phyloP scores from a whole-genome alignment of 2,113 vertebrate species.

The Camelus bactrianus region DNA sequence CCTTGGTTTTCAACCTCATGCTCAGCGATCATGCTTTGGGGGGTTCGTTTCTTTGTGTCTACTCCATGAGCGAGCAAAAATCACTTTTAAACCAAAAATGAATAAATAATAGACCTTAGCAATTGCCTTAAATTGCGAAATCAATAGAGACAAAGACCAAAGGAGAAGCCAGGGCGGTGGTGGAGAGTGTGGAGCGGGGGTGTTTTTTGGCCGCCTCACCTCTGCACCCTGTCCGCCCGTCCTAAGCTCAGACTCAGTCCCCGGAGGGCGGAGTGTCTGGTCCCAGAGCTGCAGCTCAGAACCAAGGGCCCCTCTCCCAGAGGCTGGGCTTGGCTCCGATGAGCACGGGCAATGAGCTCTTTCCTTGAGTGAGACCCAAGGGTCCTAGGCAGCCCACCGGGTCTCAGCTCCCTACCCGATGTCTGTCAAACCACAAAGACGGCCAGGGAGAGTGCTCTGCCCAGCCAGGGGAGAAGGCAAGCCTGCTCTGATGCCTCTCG shows the following conservation, averaged over 20 bases:
- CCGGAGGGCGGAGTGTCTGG: too few species aligned
- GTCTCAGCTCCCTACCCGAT: not conserved
- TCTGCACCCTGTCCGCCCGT: not conserved
- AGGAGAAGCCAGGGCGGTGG: not conserved
- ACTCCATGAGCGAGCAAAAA: not conserved
- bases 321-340: not conserved
- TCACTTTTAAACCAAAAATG: not conserved
- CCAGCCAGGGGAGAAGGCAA: not conserved
- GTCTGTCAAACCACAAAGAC: not conserved
- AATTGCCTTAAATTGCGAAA: not conserved
- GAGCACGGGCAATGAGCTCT: not conserved
- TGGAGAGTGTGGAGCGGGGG: too few species aligned
- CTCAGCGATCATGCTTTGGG: not conserved
- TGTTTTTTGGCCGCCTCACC: too few species aligned
- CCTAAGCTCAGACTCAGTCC: too few species aligned
- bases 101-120: not conserved
- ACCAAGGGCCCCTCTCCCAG: not conserved
- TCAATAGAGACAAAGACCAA: not conserved
- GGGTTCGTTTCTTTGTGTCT: not conserved
- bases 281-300: too few species aligned
- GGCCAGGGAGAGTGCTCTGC: not conserved
- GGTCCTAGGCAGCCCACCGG: not conserved
- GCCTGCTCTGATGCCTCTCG: not conserved
- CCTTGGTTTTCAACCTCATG: not conserved
- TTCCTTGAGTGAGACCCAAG: not conserved